phyloP scores from a whole-genome alignment of 2,113 vertebrate genomes.

The Poecile atricapillus region DNA sequence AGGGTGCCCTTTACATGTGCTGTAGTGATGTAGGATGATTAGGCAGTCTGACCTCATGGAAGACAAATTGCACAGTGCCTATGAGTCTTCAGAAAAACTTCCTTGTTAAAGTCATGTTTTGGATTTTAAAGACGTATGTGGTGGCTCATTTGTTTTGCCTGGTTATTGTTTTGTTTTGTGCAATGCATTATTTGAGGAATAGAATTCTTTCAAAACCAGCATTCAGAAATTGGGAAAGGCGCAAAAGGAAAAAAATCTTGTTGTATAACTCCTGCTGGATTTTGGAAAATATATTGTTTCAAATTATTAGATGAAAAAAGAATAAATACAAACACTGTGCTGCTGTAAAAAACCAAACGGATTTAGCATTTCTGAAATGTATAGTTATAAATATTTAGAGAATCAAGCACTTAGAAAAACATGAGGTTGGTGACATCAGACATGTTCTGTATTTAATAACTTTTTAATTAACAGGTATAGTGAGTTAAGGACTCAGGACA shows the following conservation, averaged over 20 bases:
- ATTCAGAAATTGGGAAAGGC: not conserved
- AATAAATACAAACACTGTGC: not conserved
- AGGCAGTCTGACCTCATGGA: not conserved
- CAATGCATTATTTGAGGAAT: not conserved
- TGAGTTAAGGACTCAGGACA: not conserved
- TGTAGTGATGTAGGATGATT: not conserved
- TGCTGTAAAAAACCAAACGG: not conserved
- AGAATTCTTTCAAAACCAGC: not conserved
- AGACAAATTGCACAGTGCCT: not conserved
- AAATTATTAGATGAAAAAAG: not conserved
- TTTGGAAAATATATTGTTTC: not conserved
- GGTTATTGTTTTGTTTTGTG: not conserved
- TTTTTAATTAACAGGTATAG: not conserved
- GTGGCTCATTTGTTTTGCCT: not conserved
- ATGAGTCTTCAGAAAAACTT: not conserved
- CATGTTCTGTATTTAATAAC: not conserved
- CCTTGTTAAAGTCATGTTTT: not conserved
- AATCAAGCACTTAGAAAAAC: not conserved
- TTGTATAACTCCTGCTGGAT: not conserved
- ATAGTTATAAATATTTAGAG: not conserved
- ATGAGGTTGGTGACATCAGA: not conserved
- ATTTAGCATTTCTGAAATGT: not conserved
- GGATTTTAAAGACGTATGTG: not conserved
- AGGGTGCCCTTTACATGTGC: not conserved
- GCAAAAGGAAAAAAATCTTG: not conserved